Conservation (phyloP, 1,140 invertebrate species). For the Papilio dardanus region DNA sequence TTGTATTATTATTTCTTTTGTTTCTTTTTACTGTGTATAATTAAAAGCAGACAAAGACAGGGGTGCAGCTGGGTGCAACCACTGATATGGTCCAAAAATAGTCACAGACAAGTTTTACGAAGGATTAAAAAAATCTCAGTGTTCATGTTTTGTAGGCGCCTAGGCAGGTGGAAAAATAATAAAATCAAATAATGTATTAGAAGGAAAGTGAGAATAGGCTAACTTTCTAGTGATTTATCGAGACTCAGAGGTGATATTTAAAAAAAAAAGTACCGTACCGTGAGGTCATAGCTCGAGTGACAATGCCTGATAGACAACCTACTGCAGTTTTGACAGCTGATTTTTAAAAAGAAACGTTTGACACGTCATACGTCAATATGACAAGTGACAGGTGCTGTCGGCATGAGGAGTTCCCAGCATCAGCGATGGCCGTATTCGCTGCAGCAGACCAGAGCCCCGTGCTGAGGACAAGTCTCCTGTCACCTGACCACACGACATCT, state of each 20-base stretch:
- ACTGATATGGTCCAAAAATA: too few species aligned
- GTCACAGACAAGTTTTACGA: too few species aligned
- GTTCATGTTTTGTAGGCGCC: too few species aligned
- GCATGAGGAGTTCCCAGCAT: constrained; percentile 37
- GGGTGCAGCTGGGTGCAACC: too few species aligned
- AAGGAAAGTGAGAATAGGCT: too few species aligned
- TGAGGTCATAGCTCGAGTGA: background rate
- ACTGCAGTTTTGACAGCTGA: background rate
- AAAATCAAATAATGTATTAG: too few species aligned
- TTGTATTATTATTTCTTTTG: background rate
- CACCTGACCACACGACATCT: constrained; percentile 25
- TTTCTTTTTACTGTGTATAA: background rate
- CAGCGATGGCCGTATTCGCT: constrained; percentile 31
- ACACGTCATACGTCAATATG: constrained; percentile 18
- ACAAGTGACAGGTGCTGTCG: constrained; percentile 32
- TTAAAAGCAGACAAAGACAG: too few species aligned
- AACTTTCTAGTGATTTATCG: too few species aligned
- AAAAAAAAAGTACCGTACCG: too few species aligned
- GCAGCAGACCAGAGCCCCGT: constrained; percentile 27
- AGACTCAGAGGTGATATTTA: too few species aligned
- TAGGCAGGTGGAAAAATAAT: too few species aligned
- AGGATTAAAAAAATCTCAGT: too few species aligned
- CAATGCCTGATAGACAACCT: background rate
- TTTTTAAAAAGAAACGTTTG: constrained; percentile 19
- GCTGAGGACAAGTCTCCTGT: constrained; percentile 28